These are phyloP conservation scores for Ctena decussata DNA, from an alignment of 2,888 invertebrate genomes.

Conservation along the genomic window DNA sequence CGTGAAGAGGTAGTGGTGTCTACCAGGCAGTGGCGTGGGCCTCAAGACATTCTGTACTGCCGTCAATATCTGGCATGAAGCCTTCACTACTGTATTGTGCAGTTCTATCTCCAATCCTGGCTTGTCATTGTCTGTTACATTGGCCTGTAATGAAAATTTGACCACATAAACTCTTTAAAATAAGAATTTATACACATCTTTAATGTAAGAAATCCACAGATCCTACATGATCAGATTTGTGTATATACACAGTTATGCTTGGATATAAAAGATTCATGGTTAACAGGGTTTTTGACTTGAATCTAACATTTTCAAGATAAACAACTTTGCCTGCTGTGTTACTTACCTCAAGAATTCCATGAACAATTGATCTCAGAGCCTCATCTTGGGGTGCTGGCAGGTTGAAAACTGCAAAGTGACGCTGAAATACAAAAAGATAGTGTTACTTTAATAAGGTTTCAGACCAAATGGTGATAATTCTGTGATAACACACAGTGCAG, in stretches of 20 bases:
- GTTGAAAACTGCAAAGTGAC: constrained; percentile 86
- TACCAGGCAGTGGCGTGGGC: constrained; percentile 84
- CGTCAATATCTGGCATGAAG: constrained; percentile 83
- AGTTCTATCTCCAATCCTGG: constrained; percentile 85
- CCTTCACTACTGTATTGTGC: constrained; percentile 83
- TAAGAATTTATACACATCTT: too few species aligned
- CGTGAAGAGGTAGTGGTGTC: constrained; percentile 86
- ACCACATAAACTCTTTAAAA: too few species aligned
- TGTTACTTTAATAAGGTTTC: too few species aligned
- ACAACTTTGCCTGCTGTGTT: too few species aligned
- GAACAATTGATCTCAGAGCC: constrained; percentile 81
- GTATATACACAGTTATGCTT: too few species aligned
- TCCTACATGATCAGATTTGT: too few species aligned
- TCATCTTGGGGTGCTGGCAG: constrained; percentile 84
- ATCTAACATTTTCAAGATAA: too few species aligned
- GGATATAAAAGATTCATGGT: too few species aligned
- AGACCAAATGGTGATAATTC: too few species aligned
- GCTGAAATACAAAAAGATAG: constrained; percentile 72
- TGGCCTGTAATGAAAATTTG: constrained; percentile 79
- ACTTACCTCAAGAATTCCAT: constrained; percentile 86
- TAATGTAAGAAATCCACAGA: too few species aligned
- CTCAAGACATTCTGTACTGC: constrained; percentile 83
- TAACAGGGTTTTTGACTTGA: too few species aligned
- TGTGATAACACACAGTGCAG: too few species aligned
- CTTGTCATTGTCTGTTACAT: constrained; percentile 83